Evolutionary conservation across 2,113 vertebrate genomes (phyloP).

Genomic region (Syngnathus floridae): DNA sequence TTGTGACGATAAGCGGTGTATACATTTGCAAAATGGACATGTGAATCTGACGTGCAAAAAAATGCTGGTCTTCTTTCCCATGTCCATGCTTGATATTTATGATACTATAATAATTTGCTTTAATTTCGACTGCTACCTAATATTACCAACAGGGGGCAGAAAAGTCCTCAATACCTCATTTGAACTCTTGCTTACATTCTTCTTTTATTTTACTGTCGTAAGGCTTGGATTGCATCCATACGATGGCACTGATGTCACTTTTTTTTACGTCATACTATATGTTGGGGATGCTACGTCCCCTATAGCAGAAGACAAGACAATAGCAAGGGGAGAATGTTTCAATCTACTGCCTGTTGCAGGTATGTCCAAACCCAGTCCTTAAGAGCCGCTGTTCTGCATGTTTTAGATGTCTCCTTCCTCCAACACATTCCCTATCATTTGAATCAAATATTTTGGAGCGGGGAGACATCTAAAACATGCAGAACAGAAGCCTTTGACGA

Average conservation of each 20-base stretch:
- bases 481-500: too few species aligned
- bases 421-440: too few species aligned
- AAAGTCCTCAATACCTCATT: slow-evolving; percentile 3
- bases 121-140: background rate
- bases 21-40: too few species aligned
- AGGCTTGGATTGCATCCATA: slow-evolving; percentile 9
- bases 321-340: background rate
- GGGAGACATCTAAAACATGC: too few species aligned
- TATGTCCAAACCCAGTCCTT: too few species aligned
- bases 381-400: too few species aligned
- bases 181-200: background rate
- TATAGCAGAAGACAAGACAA: background rate
- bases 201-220: background rate
- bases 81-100: too few species aligned
- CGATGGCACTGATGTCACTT: background rate
- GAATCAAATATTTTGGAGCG: too few species aligned
- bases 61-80: too few species aligned
- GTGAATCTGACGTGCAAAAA: too few species aligned
- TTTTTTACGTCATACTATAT: slow-evolving; percentile 1
- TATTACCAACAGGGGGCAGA: slow-evolving; percentile 53
- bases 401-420: too few species aligned
- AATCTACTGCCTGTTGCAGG: background rate
- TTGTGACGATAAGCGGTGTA: too few species aligned
- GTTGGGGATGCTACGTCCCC: background rate
- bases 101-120: background rate